These are phyloP conservation scores for Oceanodroma leucorhoa DNA, from an alignment of 2,797 vertebrate genomes.

Conservation along the genomic window DNA sequence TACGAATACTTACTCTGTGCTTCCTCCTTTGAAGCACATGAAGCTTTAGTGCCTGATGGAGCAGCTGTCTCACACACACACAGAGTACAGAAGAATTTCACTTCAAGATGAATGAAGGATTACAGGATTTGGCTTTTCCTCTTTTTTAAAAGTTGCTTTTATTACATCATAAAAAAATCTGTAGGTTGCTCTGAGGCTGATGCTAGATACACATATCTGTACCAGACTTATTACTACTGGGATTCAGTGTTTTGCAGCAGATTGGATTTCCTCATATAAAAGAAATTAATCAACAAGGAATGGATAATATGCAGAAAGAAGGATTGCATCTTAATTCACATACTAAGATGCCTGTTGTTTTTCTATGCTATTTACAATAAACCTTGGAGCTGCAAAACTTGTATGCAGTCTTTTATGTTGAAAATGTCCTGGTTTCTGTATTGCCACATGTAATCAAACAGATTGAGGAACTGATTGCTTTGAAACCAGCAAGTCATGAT, in stretches of 20 bases:
- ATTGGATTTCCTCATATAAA: neutral
- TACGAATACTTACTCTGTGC: neutral
- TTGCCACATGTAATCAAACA: neutral
- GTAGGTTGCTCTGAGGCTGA: neutral
- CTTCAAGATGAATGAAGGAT: neutral
- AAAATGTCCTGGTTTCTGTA: neutral
- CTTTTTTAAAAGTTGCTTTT: neutral
- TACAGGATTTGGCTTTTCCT: slow-evolving; percentile 5
- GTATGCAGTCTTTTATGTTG: neutral
- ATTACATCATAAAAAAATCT: neutral
- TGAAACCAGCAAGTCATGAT: neutral
- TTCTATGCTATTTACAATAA: slow-evolving; percentile 3
- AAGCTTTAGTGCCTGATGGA: neutral
- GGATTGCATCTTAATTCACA: neutral
- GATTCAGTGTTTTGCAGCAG: neutral
- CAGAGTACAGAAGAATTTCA: neutral
- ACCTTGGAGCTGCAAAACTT: neutral
- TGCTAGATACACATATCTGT: neutral
- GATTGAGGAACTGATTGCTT: neutral
- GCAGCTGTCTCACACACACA: neutral
- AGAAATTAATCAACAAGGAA: slow-evolving; percentile 31
- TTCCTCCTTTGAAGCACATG: neutral
- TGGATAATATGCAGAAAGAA: neutral
- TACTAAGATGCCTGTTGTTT: neutral
- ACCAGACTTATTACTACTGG: neutral